phyloP scores from a whole-genome alignment of 2,797 vertebrate genomes.

The Bucorvus abyssinicus region DNA sequence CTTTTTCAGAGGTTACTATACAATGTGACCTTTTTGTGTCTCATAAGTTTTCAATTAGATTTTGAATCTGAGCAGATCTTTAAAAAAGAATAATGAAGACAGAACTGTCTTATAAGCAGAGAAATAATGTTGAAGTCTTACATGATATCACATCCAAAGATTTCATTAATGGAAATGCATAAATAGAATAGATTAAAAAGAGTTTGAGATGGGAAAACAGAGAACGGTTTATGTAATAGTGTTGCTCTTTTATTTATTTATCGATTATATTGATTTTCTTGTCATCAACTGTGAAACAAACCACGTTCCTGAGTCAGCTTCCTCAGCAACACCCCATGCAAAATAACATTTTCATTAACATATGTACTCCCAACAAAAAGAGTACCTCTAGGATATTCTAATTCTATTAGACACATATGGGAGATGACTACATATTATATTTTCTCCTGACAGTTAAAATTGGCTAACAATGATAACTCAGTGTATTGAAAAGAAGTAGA shows the following conservation, averaged over 20 bases:
- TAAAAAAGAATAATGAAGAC: neutral
- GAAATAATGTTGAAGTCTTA: conserved; percentile 13
- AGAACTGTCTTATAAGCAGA: conserved; percentile 17
- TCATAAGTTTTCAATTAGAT: conserved; percentile 27
- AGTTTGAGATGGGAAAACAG: neutral
- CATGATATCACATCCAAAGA: neutral
- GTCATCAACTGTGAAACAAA: neutral
- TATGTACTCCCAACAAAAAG: neutral
- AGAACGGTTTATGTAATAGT: conserved; percentile 27
- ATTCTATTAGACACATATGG: neutral
- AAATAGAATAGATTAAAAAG: conserved; percentile 10
- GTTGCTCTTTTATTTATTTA: conserved; percentile 39
- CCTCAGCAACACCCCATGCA: neutral
- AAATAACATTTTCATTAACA: neutral
- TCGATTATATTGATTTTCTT: conserved; percentile 41
- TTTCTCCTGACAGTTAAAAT: neutral
- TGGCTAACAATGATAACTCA: neutral
- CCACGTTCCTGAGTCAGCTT: neutral
- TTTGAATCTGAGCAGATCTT: conserved; percentile 2
- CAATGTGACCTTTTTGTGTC: neutral
- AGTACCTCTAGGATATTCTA: neutral
- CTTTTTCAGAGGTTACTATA: neutral
- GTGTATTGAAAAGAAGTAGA: neutral
- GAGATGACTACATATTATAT: neutral
- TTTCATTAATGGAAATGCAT: conserved; percentile 30